phyloP scores from a whole-genome alignment of 2,888 invertebrate genomes.

The Mythimna albipuncta region DNA sequence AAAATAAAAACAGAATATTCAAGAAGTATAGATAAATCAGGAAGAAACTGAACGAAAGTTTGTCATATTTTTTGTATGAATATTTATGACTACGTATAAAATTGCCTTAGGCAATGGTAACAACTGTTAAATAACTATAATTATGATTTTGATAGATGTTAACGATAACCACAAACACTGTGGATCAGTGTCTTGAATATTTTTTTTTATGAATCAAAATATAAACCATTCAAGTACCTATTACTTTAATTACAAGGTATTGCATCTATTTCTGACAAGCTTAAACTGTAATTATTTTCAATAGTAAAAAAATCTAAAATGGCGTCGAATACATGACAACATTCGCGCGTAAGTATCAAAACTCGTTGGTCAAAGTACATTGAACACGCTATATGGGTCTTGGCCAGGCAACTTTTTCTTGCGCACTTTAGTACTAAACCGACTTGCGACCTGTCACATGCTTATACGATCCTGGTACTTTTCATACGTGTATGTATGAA shows the following conservation, averaged over 20 bases:
- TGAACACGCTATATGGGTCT: constrained; percentile 87
- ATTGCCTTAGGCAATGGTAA: constrained; percentile 21
- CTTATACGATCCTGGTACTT: constrained; percentile 76
- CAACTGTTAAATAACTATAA: constrained; percentile 30
- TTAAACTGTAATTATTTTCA: constrained; percentile 40
- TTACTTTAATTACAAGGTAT: constrained; percentile 31
- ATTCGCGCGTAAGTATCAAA: constrained; percentile 80
- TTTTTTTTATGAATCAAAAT: constrained; percentile 14
- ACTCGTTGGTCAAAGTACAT: constrained; percentile 75
- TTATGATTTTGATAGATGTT: constrained; percentile 22
- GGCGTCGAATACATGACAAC: constrained; percentile 46
- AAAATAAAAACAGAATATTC: constrained; percentile 26
- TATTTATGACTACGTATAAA: constrained; percentile 18
- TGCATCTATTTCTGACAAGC: constrained; percentile 33
- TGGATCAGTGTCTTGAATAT: background rate
- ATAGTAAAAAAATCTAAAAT: constrained; percentile 62
- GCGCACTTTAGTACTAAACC: constrained; percentile 81
- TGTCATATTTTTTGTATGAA: constrained; percentile 18
- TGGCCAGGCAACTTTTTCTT: constrained; percentile 91
- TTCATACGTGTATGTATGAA: constrained; percentile 38
- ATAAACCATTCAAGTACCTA: background rate
- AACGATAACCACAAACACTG: constrained; percentile 15
- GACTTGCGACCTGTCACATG: constrained; percentile 80
- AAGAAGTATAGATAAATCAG: constrained; percentile 32
- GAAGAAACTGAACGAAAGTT: constrained; percentile 35